Percentiles rank a stretch among this genome's conserved stretches.
phyloP scores from a whole-genome alignment of 2,113 vertebrate species.

The Crotalus viridis region DNA sequence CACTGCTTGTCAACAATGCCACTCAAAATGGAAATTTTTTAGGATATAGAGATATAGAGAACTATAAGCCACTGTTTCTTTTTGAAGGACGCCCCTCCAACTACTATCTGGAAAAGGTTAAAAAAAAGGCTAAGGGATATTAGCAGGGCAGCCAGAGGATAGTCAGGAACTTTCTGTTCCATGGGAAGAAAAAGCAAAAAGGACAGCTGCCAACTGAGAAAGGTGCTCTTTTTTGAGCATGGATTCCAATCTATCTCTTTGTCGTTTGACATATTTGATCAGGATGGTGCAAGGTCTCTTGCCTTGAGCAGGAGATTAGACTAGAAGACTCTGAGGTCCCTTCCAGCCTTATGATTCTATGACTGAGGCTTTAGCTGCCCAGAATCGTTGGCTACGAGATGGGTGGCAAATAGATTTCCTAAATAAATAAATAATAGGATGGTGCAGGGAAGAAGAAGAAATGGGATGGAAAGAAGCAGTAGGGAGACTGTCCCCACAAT shows the following conservation, averaged over 20 bases:
- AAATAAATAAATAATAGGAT: neutral
- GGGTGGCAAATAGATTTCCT: neutral
- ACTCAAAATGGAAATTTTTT: neutral
- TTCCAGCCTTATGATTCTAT: too few species aligned
- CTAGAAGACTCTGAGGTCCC: too few species aligned
- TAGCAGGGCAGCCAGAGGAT: neutral
- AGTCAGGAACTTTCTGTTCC: neutral
- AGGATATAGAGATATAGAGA: neutral
- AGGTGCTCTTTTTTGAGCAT: neutral
- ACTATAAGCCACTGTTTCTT: neutral
- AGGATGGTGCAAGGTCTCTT: neutral
- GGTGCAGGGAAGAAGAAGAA: neutral
- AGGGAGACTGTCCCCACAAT: neutral
- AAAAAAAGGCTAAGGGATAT: neutral
- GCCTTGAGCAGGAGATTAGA: too few species aligned
- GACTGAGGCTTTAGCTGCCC: too few species aligned
- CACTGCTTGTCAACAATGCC: neutral
- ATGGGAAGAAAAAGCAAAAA: neutral
- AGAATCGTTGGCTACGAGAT: neutral
- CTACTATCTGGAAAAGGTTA: neutral
- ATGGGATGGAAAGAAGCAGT: neutral
- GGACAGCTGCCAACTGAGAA: neutral
- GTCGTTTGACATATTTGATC: neutral
- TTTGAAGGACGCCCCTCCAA: neutral
- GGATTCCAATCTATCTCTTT: neutral